Conservation (phyloP, 1,140 invertebrate genomes). For the Magallana ariakensis region DNA sequence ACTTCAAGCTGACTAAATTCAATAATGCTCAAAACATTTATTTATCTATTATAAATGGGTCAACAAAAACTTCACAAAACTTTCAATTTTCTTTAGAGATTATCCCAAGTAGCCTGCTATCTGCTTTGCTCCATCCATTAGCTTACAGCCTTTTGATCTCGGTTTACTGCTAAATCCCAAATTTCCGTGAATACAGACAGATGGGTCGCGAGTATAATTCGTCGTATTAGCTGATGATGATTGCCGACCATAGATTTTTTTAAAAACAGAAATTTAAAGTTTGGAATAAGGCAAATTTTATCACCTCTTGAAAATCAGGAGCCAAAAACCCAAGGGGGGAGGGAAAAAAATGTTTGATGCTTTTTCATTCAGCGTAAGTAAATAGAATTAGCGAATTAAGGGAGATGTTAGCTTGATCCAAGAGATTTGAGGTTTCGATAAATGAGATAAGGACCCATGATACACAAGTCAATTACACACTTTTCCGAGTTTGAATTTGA, state of each 20-base stretch:
- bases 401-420: slow-evolving; percentile 1
- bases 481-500: background rate
- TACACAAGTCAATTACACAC: slow-evolving; percentile 29
- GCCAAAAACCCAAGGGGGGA: slow-evolving; percentile 27
- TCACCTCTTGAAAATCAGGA: slow-evolving; percentile 19
- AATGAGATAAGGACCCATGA: slow-evolving; percentile 1
- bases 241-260: background rate
- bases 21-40: too few relatives aligned
- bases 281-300: slow-evolving; percentile 22
- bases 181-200: slow-evolving; percentile 31
- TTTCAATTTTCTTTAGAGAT: slow-evolving; percentile 22
- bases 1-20: too few relatives aligned
- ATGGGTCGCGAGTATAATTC: slow-evolving; percentile 25
- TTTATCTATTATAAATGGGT: background rate
- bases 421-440: slow-evolving; percentile 14
- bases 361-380: slow-evolving; percentile 27
- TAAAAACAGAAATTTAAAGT: slow-evolving; percentile 23
- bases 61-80: background rate
- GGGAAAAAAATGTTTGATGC: slow-evolving; percentile 22
- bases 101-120: background rate
- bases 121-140: slow-evolving; percentile 1
- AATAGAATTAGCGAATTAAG: slow-evolving; percentile 27
- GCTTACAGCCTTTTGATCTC: background rate
- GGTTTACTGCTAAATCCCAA: background rate
- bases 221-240: background rate